Evolutionary conservation across 2,888 invertebrate species (phyloP).

Genomic region (Chymomyza amoena): DNA sequence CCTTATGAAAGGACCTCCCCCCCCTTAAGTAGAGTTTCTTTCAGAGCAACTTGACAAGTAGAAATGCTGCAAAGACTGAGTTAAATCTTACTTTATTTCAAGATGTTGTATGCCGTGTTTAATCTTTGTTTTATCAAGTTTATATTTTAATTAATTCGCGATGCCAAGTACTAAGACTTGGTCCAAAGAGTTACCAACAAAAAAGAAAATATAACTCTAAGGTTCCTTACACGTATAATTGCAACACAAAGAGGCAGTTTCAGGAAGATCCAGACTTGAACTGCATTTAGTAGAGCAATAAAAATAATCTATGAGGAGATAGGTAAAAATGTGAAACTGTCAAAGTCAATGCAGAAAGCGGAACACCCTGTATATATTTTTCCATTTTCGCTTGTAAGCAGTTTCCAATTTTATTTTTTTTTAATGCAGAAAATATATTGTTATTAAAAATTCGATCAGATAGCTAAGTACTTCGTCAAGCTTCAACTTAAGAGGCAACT

Average conservation of each 20-base stretch:
- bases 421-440: too few species aligned
- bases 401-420: too few species aligned
- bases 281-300: neutral
- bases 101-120: neutral
- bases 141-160: slow-evolving; percentile 71
- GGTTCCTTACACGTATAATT: slow-evolving; percentile 58
- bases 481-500: too few species aligned
- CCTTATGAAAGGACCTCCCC: too few species aligned
- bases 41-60: too few species aligned
- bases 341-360: neutral
- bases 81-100: too few species aligned
- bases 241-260: slow-evolving; percentile 21
- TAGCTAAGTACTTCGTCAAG: too few species aligned
- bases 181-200: neutral
- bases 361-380: neutral
- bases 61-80: too few species aligned
- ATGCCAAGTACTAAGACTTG: slow-evolving; percentile 53
- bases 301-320: slow-evolving; percentile 6
- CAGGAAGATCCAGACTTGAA: neutral
- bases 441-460: too few species aligned
- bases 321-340: neutral
- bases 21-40: too few species aligned
- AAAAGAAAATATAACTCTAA: slow-evolving; percentile 16
- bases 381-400: too few species aligned
- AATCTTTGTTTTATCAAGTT: slow-evolving; percentile 47